Evolutionary conservation across 2,797 vertebrate species (phyloP).

Genomic region (Halcyon leucocephala): DNA sequence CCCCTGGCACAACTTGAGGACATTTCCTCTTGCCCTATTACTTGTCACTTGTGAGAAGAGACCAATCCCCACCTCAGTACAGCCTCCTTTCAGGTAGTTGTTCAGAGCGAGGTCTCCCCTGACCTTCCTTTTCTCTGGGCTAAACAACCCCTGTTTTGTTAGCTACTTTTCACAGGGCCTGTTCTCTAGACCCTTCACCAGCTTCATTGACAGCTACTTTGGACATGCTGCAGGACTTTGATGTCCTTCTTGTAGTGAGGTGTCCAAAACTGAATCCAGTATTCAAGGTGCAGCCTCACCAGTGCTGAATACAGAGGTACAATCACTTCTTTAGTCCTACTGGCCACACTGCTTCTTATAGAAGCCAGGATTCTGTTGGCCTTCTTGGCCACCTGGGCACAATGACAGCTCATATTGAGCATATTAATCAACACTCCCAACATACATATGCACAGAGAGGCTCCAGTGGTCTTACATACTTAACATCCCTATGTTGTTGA

Average conservation of each 20-base stretch:
- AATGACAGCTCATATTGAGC: neutral
- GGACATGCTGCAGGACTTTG: neutral
- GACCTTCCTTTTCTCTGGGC: neutral
- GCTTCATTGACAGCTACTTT: neutral
- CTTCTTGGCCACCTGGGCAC: neutral
- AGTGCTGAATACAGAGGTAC: rapidly evolving
- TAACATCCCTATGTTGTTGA: neutral
- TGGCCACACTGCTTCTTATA: neutral
- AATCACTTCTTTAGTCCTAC: neutral
- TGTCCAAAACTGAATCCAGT: neutral
- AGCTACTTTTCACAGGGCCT: neutral
- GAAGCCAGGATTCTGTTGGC: neutral
- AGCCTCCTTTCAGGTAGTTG: neutral
- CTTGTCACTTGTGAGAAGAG: neutral
- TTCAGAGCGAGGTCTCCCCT: neutral
- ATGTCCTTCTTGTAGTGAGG: neutral
- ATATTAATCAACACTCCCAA: neutral
- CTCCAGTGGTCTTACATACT: neutral
- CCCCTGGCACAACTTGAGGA: neutral
- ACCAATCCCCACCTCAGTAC: neutral
- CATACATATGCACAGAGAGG: neutral
- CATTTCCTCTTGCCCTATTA: rapidly evolving
- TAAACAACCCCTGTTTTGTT: neutral
- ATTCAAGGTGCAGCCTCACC: rapidly evolving
- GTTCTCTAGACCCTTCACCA: neutral